Evolutionary conservation across 2,797 vertebrate species (phyloP).

Genomic region (Darevskia mixta): DNA sequence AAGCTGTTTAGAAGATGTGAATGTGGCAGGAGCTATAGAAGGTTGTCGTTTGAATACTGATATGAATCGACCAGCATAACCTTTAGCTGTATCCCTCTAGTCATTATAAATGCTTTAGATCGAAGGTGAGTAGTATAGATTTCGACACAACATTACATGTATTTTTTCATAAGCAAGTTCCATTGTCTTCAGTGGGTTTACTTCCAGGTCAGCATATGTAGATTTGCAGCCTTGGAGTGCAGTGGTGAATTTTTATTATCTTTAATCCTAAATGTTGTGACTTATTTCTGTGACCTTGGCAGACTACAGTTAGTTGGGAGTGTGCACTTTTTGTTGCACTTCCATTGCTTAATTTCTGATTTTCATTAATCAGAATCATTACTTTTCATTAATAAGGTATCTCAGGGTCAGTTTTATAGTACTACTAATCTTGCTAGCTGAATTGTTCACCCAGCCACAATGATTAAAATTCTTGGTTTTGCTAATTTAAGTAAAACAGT

Average conservation of each 20-base stretch:
- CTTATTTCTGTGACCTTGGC: background rate
- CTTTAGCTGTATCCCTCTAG: background rate
- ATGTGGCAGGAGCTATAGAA: background rate
- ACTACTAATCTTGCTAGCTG: background rate
- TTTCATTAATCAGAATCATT: background rate
- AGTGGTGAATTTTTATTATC: too few species aligned
- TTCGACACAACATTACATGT: background rate
- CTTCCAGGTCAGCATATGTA: background rate
- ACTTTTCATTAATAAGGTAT: background rate
- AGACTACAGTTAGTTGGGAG: background rate
- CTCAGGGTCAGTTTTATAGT: background rate
- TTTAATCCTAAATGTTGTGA: background rate
- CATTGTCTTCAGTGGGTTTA: background rate
- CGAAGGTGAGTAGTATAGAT: background rate
- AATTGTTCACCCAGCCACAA: background rate
- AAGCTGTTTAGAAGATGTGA: background rate
- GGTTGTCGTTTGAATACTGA: background rate
- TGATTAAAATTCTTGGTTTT: background rate
- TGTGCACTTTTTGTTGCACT: background rate
- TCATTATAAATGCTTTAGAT: background rate
- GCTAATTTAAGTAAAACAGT: background rate
- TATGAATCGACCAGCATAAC: background rate
- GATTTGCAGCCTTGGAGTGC: background rate
- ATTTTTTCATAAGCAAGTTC: background rate
- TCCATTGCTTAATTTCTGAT: background rate